Percentiles rank a stretch among this genome's conserved stretches.
Conservation (phyloP, 2,888 invertebrate genomes). For the Apamea monoglypha region DNA sequence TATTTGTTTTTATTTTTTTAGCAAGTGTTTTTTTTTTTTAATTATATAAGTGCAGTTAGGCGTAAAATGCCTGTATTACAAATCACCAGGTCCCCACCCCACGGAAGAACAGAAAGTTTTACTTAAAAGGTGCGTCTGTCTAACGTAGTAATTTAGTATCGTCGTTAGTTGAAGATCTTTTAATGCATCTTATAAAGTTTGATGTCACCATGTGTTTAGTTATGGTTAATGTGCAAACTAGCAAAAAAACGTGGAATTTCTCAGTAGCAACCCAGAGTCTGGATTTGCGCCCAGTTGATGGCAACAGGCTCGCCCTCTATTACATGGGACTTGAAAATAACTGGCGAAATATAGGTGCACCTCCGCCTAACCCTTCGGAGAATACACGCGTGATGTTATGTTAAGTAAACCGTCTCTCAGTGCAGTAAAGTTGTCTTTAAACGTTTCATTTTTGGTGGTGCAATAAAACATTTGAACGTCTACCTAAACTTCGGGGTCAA, state of each 20-base stretch:
- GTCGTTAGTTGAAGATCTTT: not conserved
- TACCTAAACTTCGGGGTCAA: not conserved
- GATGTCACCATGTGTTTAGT: not conserved
- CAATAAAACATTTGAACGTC: not conserved
- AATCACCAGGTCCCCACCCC: too few species aligned
- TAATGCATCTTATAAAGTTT: not conserved
- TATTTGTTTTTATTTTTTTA: too few species aligned
- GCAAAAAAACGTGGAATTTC: not conserved
- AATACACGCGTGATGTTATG: not conserved
- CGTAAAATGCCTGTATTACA: too few species aligned
- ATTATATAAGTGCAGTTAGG: too few species aligned
- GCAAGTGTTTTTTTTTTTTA: too few species aligned
- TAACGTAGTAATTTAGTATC: not conserved
- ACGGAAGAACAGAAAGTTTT: too few species aligned
- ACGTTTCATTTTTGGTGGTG: too few species aligned
- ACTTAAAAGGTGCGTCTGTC: too few species aligned
- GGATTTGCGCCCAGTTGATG: not conserved
- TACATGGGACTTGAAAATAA: not conserved
- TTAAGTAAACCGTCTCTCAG: not conserved
- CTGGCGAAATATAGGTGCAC: not conserved
- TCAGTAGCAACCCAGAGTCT: not conserved
- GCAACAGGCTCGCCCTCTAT: too few species aligned
- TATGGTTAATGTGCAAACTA: too few species aligned
- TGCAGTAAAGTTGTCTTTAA: not conserved
- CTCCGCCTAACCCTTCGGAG: not conserved